Evolutionary conservation across 1,140 invertebrate species (phyloP).

Genomic region (Cotesia typhae): DNA sequence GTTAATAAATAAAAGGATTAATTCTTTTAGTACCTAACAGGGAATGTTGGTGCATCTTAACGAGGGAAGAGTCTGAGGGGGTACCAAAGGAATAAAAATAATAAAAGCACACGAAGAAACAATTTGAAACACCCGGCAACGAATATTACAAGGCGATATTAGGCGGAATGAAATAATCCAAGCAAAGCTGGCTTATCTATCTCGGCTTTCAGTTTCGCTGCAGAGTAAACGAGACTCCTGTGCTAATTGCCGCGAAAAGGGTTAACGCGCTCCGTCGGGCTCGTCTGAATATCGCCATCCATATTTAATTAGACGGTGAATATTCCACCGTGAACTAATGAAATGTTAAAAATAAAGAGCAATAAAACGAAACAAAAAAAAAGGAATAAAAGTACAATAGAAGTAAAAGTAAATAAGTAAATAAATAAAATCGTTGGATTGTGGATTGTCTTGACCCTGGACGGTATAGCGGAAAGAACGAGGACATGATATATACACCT

Average conservation of each 20-base stretch:
- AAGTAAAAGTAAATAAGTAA: constrained; percentile 7
- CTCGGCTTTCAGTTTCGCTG: constrained; percentile 47
- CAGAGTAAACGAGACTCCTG: constrained; percentile 59
- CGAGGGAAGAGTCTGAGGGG: constrained; percentile 1
- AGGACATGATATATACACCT: no score
- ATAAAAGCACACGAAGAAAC: constrained; percentile 50
- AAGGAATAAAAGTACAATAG: constrained; percentile 11
- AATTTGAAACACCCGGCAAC: constrained; percentile 61
- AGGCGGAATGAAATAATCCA: constrained; percentile 63
- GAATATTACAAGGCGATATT: constrained; percentile 64
- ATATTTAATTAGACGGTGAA: constrained; percentile 59
- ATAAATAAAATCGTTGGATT: constrained; percentile 29
- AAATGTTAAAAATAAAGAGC: constrained; percentile 25
- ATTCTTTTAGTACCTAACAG: constrained; percentile 2
- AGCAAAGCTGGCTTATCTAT: constrained; percentile 45
- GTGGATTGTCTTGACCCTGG: constrained; percentile 21
- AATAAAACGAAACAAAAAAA: constrained; percentile 9
- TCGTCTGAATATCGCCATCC: constrained; percentile 57
- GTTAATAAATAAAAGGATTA: neutral
- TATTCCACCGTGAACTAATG: constrained; percentile 41
- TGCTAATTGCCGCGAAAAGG: constrained; percentile 62
- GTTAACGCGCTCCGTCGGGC: constrained; percentile 51
- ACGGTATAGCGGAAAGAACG: neutral
- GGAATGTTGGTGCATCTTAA: constrained; percentile 33
- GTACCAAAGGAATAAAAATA: constrained; percentile 21